Conservation (phyloP, 2,113 vertebrate genomes). For the Oryzias curvinotus region DNA sequence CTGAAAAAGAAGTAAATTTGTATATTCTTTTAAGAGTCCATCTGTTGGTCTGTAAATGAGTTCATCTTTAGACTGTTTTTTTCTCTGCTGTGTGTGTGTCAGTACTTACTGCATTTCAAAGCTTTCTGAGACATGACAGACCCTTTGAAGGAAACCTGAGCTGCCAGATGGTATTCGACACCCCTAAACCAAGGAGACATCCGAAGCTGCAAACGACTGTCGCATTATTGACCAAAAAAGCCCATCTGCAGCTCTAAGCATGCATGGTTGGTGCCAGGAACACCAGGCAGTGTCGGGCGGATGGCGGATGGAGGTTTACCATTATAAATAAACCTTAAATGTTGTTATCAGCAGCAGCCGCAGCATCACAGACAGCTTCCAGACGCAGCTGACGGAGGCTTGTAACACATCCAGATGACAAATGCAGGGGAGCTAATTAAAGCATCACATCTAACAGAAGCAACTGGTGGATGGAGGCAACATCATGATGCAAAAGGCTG, state of each 20-base stretch:
- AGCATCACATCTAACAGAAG: conserved; percentile 23
- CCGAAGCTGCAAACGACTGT: conserved; percentile 2
- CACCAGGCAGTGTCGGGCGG: background rate
- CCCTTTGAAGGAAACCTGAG: conserved; percentile 59
- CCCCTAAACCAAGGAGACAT: conserved; percentile 21
- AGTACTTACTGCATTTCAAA: conserved; percentile 51
- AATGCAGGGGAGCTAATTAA: conserved; percentile 36
- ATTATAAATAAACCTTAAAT: too few relatives aligned
- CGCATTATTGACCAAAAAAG: conserved; percentile 18
- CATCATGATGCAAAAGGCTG: conserved; percentile 66
- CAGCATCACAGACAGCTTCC: conserved; percentile 3
- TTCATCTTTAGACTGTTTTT: background rate
- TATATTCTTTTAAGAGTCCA: conserved; percentile 3
- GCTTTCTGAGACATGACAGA: conserved; percentile 43
- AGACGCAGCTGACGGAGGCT: background rate
- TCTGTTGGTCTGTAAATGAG: conserved; percentile 3
- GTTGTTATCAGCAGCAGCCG: conserved; percentile 3
- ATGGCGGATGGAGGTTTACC: too few relatives aligned
- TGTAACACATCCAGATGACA: conserved; percentile 12
- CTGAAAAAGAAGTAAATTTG: too few relatives aligned
- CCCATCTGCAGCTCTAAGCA: background rate
- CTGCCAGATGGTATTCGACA: conserved; percentile 56
- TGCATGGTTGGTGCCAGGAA: background rate
- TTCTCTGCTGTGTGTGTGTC: background rate
- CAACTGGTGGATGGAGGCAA: conserved; percentile 3